A percentile compares a stretch with the other conserved stretches of the same genome.
These are phyloP conservation scores for Acanthis flammea DNA, from an alignment of 2,797 vertebrate species.

Conservation along the genomic window DNA sequence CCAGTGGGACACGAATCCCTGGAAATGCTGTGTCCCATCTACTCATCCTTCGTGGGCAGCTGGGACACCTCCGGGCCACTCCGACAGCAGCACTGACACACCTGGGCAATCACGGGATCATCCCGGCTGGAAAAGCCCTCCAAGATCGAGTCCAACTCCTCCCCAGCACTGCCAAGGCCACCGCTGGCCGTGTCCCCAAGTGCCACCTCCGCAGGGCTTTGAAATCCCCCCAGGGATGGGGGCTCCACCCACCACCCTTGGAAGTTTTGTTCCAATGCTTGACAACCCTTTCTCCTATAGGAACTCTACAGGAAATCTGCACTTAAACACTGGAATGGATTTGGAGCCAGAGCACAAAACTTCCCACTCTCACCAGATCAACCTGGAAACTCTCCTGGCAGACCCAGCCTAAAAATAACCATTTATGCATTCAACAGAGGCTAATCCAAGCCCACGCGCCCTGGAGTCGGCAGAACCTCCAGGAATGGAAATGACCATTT, in stretches of 20 bases:
- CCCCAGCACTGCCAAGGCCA: background rate
- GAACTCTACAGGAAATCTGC: background rate
- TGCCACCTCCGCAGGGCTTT: background rate
- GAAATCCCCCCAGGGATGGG: background rate
- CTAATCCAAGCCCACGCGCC: fast-evolving
- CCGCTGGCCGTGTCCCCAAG: fast-evolving
- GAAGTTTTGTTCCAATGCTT: fast-evolving
- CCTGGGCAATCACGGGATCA: background rate
- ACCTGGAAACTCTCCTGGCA: background rate
- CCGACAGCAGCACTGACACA: fast-evolving
- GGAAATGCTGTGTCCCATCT: background rate
- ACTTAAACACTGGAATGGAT: fast-evolving
- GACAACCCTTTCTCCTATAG: fast-evolving
- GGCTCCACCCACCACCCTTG: fast-evolving
- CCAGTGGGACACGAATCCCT: background rate
- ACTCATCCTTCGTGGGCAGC: background rate
- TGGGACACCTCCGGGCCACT: background rate
- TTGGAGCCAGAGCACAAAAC: background rate
- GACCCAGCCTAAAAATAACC: background rate
- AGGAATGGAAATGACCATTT: background rate
- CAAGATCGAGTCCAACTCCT: fast-evolving
- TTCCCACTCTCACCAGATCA: background rate
- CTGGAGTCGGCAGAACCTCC: background rate
- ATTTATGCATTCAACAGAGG: background rate
- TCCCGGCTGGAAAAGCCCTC: background rate